Evolutionary conservation across 2,888 invertebrate genomes (phyloP).

Genomic region (Brachycybe producta): DNA sequence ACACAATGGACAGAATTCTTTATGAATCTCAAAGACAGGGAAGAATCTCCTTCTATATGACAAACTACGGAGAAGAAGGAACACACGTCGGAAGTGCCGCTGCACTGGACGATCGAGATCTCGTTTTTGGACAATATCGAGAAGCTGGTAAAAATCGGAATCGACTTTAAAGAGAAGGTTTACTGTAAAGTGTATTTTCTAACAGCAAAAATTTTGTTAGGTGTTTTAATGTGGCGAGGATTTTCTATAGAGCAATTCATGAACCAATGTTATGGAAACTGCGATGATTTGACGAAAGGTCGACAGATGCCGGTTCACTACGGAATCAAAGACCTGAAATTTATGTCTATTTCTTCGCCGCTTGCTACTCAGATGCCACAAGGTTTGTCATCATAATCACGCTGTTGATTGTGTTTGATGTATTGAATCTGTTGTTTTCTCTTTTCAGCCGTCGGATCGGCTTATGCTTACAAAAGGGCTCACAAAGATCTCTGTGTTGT

Average conservation of each 20-base stretch:
- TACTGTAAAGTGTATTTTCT: background rate
- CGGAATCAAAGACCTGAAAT: slow-evolving; percentile 68
- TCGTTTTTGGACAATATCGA: slow-evolving; percentile 92
- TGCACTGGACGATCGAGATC: slow-evolving; percentile 61
- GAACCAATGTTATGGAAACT: slow-evolving; percentile 94
- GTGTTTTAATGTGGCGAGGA: slow-evolving; percentile 83
- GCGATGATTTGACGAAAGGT: slow-evolving; percentile 69
- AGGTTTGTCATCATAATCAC: slow-evolving; percentile 36
- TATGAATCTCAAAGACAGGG: slow-evolving; percentile 95
- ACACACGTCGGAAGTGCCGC: slow-evolving; percentile 92
- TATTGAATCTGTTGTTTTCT: background rate
- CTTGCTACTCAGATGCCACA: slow-evolving; percentile 95
- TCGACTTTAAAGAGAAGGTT: background rate
- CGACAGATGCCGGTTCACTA: slow-evolving; percentile 98
- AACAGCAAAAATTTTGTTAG: slow-evolving; percentile 32
- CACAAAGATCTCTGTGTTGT: slow-evolving; percentile 55
- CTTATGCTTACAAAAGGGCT: slow-evolving; percentile 74
- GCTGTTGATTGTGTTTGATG: background rate
- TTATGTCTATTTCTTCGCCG: slow-evolving; percentile 92
- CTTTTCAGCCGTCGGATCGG: slow-evolving; percentile 69
- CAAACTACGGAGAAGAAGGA: slow-evolving; percentile 94
- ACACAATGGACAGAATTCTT: slow-evolving; percentile 86
- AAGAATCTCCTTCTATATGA: slow-evolving; percentile 98
- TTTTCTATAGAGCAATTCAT: slow-evolving; percentile 70
- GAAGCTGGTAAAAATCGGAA: slow-evolving; percentile 63